Evolutionary conservation across 30 jellyfish, hydroid and myxozoan species (phyloP).

Genomic region (Cassiopea andromeda): DNA sequence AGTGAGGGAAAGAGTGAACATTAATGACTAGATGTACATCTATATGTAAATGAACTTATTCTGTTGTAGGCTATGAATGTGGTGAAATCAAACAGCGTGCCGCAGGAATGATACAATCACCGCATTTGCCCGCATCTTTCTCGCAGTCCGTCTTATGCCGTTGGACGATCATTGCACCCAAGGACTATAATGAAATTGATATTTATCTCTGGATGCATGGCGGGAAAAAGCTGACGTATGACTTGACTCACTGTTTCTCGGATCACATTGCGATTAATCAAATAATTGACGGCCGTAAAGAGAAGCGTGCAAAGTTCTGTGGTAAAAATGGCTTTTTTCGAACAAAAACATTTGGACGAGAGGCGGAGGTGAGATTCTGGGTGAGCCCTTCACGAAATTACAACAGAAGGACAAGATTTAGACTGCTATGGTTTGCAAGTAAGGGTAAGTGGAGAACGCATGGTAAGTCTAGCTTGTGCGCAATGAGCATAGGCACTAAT

Average conservation of each 20-base stretch:
- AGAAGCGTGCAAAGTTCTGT: slow-evolving; percentile 54
- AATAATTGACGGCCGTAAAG: slow-evolving; percentile 62
- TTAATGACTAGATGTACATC: too few relatives aligned
- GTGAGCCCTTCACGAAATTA: slow-evolving; percentile 47
- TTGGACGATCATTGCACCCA: slow-evolving; percentile 60
- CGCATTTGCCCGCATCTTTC: slow-evolving; percentile 48
- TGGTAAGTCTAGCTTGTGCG: neutral
- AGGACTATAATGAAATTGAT: slow-evolving; percentile 40
- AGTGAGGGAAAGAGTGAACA: too few relatives aligned
- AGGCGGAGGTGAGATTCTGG: slow-evolving; percentile 72
- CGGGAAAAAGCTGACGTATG: slow-evolving; percentile 46
- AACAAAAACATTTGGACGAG: slow-evolving; percentile 70
- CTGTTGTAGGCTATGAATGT: slow-evolving; percentile 43
- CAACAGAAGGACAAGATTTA: slow-evolving; percentile 36
- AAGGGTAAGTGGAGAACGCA: slow-evolving; percentile 9
- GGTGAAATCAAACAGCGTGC: slow-evolving; percentile 67
- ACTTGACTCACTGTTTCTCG: slow-evolving; percentile 56
- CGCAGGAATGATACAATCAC: slow-evolving; percentile 58
- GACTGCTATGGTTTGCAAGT: slow-evolving; percentile 64
- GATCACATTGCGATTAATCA: slow-evolving; percentile 68
- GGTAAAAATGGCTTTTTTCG: slow-evolving; percentile 67
- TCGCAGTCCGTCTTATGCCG: slow-evolving; percentile 64
- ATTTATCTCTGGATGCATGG: slow-evolving; percentile 55
- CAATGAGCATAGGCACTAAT: too few relatives aligned
- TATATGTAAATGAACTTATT: neutral